phyloP scores from a whole-genome alignment of 2,888 invertebrate species.

The Psylliodes chrysocephalus region DNA sequence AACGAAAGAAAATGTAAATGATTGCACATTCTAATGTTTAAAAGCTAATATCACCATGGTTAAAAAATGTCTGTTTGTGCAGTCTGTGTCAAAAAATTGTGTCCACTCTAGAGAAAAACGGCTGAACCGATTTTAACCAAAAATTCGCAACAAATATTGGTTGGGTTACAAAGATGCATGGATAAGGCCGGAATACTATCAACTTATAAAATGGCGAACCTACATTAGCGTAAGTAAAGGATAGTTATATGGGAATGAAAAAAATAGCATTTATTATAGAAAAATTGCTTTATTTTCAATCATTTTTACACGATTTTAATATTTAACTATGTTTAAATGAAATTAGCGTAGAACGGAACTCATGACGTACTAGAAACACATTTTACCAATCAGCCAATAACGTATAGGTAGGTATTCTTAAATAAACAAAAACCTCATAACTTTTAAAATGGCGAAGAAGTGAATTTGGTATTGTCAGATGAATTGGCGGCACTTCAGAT shows the following conservation, averaged over 20 bases:
- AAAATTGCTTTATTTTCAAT: conserved; percentile 4
- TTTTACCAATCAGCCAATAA: no score
- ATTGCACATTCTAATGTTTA: no score
- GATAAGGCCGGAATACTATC: conserved; percentile 17
- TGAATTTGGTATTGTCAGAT: no score
- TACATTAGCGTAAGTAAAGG: conserved; percentile 24
- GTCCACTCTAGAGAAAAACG: conserved; percentile 24
- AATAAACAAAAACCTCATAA: no score
- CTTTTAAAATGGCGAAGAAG: no score
- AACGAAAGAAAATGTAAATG: no score
- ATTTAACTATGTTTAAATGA: no score
- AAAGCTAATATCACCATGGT: conserved; percentile 8
- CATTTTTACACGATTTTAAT: no score
- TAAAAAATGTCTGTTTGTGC: conserved; percentile 25
- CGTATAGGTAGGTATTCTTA: no score
- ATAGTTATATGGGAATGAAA: conserved; percentile 21
- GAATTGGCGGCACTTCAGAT: no score
- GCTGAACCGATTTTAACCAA: conserved; percentile 18
- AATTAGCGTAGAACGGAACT: no score
- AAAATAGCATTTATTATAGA: not conserved
- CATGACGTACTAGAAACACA: no score
- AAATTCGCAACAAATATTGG: conserved; percentile 16
- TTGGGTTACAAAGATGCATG: conserved; percentile 18
- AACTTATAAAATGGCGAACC: conserved; percentile 17
- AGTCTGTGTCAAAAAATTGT: conserved; percentile 27